Evolutionary conservation across 1,140 invertebrate genomes (phyloP).

Genomic region (Centruroides sculpturatus): DNA sequence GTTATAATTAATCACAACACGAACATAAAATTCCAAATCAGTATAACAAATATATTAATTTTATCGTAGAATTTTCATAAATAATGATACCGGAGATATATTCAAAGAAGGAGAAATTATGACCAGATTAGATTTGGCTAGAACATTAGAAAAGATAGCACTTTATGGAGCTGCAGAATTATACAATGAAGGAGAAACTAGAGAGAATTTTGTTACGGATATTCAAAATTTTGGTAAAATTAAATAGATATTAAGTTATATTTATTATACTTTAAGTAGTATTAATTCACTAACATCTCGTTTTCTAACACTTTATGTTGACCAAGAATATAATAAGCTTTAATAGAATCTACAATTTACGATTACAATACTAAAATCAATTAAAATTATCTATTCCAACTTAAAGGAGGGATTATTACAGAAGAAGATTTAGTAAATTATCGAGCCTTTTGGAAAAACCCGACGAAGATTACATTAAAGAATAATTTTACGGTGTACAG

Average conservation of each 20-base stretch:
- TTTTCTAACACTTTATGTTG: too few relatives aligned
- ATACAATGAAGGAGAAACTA: too few relatives aligned
- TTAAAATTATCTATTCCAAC: too few relatives aligned
- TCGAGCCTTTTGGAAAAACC: not conserved
- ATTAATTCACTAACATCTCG: too few relatives aligned
- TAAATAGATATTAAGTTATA: not conserved
- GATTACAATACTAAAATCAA: too few relatives aligned
- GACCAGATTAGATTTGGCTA: slow-evolving; percentile 23
- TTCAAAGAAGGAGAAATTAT: slow-evolving; percentile 28
- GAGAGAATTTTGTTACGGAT: too few relatives aligned
- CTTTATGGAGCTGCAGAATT: not conserved
- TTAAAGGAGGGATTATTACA: slow-evolving; percentile 24
- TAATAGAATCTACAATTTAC: too few relatives aligned
- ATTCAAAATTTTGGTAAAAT: too few relatives aligned
- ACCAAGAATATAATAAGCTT: too few relatives aligned
- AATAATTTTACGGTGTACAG: slow-evolving; percentile 8
- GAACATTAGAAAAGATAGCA: slow-evolving; percentile 27
- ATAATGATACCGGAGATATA: slow-evolving; percentile 25
- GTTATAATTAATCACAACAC: slow-evolving; percentile 7
- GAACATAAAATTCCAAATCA: too few relatives aligned
- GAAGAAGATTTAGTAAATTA: slow-evolving; percentile 23
- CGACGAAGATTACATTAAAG: not conserved
- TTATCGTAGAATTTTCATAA: slow-evolving; percentile 33
- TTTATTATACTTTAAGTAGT: too few relatives aligned
- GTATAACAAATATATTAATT: slow-evolving; percentile 11